Evolutionary conservation across 2,797 vertebrate genomes (phyloP).

Genomic region (Aotus griseimembra): DNA sequence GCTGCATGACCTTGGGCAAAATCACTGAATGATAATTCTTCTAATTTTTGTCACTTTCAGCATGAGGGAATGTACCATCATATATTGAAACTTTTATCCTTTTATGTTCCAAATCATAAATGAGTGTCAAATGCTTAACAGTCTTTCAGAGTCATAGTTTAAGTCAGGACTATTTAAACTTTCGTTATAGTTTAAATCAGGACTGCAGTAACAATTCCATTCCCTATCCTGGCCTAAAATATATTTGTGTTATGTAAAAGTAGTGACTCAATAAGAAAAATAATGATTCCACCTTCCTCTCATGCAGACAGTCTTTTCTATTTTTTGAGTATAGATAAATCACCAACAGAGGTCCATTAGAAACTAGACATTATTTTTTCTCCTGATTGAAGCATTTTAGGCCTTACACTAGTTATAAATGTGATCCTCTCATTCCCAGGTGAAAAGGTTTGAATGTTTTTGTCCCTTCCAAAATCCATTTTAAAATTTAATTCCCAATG

Average conservation of each 20-base stretch:
- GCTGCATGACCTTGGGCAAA: not conserved
- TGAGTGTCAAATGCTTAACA: not conserved
- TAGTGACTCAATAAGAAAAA: not conserved
- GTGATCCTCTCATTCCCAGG: not conserved
- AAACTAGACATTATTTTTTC: not conserved
- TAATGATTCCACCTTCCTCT: not conserved
- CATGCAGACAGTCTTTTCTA: not conserved
- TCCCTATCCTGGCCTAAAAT: not conserved
- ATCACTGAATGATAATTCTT: not conserved
- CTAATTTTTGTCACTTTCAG: not conserved
- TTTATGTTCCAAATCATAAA: conserved; percentile 5
- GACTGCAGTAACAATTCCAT: not conserved
- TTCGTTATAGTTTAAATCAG: not conserved
- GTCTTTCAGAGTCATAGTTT: not conserved
- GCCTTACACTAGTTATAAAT: not conserved
- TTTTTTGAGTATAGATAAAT: not conserved
- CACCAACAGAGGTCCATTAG: accelerated
- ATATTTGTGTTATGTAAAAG: not conserved
- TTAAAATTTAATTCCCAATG: not conserved
- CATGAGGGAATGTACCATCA: not conserved
- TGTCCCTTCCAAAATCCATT: not conserved
- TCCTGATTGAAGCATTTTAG: not conserved
- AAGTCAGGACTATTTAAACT: not conserved
- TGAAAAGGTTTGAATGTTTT: not conserved
- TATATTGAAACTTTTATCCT: not conserved